phyloP scores from a whole-genome alignment of 2,797 vertebrate genomes.

The Lepilemur septentrionalis region DNA sequence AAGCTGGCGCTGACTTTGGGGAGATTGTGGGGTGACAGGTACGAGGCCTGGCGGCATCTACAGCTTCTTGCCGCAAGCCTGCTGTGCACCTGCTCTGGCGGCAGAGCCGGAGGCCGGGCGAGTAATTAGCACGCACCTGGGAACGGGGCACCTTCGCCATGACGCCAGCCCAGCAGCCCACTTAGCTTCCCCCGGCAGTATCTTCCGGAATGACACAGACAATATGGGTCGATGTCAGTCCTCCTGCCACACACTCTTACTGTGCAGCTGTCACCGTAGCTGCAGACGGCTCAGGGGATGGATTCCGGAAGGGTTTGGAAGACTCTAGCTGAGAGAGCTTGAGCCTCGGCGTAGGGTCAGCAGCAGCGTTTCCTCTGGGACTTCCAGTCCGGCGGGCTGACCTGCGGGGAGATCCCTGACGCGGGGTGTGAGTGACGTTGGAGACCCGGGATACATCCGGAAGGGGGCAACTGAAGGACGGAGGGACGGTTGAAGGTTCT shows the following conservation, averaged over 20 bases:
- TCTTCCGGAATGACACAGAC: background rate
- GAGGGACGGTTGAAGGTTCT: background rate
- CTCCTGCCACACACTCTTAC: background rate
- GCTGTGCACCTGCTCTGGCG: rapidly evolving
- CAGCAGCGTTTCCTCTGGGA: background rate
- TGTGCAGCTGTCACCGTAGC: background rate
- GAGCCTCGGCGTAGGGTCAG: background rate
- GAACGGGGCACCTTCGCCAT: background rate
- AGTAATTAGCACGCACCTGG: no score
- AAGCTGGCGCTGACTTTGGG: background rate
- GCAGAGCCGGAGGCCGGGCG: background rate
- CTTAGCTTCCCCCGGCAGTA: background rate
- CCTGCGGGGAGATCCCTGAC: background rate
- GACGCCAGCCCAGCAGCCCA: background rate
- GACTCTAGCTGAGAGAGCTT: background rate
- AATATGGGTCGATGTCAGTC: background rate
- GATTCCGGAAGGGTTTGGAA: background rate
- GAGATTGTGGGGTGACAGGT: background rate
- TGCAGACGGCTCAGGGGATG: background rate
- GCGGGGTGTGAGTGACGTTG: background rate
- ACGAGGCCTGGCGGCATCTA: background rate
- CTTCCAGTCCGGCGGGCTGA: background rate
- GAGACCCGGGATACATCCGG: background rate
- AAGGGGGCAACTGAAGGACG: background rate
- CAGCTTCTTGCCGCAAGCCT: background rate